A percentile compares a stretch with the other conserved stretches of the same genome.
These are phyloP conservation scores for Bovichtus diacanthus DNA, from an alignment of 2,797 vertebrate species.

Conservation along the genomic window DNA sequence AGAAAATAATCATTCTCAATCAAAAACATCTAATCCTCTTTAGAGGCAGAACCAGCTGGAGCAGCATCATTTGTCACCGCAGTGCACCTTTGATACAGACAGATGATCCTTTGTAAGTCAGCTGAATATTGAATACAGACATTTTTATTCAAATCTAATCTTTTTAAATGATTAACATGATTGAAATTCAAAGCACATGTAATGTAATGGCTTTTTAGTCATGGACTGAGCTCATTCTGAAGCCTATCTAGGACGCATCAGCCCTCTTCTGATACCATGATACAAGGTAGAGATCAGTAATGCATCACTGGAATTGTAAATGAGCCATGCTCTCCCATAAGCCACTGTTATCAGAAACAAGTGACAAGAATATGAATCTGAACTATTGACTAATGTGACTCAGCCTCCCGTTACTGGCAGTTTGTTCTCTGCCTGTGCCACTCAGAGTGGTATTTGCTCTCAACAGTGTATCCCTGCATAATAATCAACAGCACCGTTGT, in stretches of 20 bases:
- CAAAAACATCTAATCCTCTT: slow-evolving; percentile 62
- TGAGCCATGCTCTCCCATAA: slow-evolving; percentile 53
- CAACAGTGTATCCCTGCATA: slow-evolving; percentile 52
- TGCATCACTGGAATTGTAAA: slow-evolving; percentile 63
- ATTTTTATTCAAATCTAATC: slow-evolving; percentile 50
- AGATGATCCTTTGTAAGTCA: slow-evolving; percentile 52
- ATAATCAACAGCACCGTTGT: slow-evolving; percentile 23
- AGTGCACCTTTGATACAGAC: slow-evolving; percentile 55
- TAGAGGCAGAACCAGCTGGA: slow-evolving; percentile 52
- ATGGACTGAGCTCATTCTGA: slow-evolving; percentile 43
- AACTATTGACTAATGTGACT: slow-evolving; percentile 68
- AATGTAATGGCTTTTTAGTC: slow-evolving; percentile 56
- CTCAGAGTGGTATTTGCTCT: slow-evolving; percentile 62
- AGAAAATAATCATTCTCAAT: slow-evolving; percentile 67
- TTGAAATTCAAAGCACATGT: slow-evolving; percentile 59
- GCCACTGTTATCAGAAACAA: slow-evolving; percentile 67
- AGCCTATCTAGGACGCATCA: slow-evolving; percentile 59
- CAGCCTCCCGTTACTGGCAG: slow-evolving; percentile 52
- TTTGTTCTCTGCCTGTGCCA: slow-evolving; percentile 57
- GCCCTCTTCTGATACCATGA: slow-evolving; percentile 58
- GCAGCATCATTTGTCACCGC: slow-evolving; percentile 43
- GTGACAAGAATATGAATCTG: slow-evolving; percentile 73
- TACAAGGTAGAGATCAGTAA: slow-evolving; percentile 66
- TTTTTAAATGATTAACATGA: slow-evolving; percentile 53
- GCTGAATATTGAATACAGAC: slow-evolving; percentile 40